These are phyloP conservation scores for Synanthedon vespiformis DNA, from an alignment of 2,888 invertebrate genomes.

Conservation along the genomic window DNA sequence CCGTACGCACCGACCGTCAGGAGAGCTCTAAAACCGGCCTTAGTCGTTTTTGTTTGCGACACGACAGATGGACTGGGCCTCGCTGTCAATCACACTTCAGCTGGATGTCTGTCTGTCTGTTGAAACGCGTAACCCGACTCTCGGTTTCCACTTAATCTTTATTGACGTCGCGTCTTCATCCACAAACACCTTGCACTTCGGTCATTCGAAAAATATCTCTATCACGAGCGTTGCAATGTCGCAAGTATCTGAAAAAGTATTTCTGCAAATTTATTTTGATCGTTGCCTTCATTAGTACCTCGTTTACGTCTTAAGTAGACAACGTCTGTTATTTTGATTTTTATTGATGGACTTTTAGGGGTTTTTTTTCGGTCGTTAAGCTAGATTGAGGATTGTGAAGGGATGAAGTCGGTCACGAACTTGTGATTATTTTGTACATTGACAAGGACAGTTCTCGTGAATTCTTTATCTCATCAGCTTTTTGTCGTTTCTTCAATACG, in stretches of 20 bases:
- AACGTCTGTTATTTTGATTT: slow-evolving; percentile 22
- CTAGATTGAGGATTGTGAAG: background rate
- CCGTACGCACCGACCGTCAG: too few species aligned
- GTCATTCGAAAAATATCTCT: background rate
- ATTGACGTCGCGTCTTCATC: slow-evolving; percentile 28
- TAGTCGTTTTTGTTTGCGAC: slow-evolving; percentile 6
- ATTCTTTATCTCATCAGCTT: background rate
- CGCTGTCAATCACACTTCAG: slow-evolving; percentile 41
- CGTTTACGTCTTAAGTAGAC: slow-evolving; percentile 44
- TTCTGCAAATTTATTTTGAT: slow-evolving; percentile 12
- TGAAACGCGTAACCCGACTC: slow-evolving; percentile 27
- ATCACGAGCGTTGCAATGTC: background rate
- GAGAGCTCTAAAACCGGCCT: too few species aligned
- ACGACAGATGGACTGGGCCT: slow-evolving; percentile 11
- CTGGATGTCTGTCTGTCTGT: slow-evolving; percentile 31
- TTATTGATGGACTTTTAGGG: slow-evolving; percentile 15
- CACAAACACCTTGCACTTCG: background rate
- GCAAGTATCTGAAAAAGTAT: slow-evolving; percentile 4
- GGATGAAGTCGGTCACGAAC: background rate
- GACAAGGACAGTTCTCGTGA: background rate
- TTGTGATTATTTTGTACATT: background rate
- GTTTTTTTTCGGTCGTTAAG: slow-evolving; percentile 10
- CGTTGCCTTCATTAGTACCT: slow-evolving; percentile 40
- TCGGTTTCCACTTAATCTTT: slow-evolving; percentile 42
- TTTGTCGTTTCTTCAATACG: background rate